phyloP scores from a whole-genome alignment of 1,140 invertebrate genomes.

The Bombus difficillimus region DNA sequence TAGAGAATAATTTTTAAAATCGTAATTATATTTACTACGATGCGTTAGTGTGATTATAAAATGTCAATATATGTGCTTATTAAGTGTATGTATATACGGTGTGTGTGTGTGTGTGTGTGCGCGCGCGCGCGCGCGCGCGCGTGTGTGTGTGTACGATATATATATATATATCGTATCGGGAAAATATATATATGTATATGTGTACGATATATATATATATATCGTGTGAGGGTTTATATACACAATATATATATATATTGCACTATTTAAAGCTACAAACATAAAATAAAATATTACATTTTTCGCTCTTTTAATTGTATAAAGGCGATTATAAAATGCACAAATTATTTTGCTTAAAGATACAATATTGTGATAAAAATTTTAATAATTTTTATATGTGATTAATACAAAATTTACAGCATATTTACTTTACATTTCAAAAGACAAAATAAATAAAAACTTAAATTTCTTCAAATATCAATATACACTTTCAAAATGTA shows the following conservation, averaged over 20 bases:
- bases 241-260: neutral
- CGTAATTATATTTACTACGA: neutral
- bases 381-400: neutral
- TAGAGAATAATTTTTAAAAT: neutral
- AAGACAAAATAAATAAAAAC: constrained; percentile 1
- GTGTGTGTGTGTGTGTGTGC: no score
- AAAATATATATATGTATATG: no score
- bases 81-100: neutral
- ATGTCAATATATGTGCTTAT: neutral
- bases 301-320: neutral
- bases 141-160: no score
- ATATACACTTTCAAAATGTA: neutral
- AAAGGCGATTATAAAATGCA: neutral
- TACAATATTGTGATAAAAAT: constrained; percentile 8
- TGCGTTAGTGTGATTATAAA: neutral
- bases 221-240: no score
- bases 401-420: constrained; percentile 1
- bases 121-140: no score
- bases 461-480: neutral
- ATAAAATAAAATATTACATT: neutral
- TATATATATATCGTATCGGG: no score
- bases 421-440: neutral
- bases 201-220: no score
- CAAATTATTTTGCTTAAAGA: neutral
- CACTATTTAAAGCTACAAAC: neutral